A percentile compares a stretch with the other conserved stretches of the same genome.
Evolutionary conservation across 2,888 invertebrate genomes (phyloP).

Genomic region (Orthosia gracilis): DNA sequence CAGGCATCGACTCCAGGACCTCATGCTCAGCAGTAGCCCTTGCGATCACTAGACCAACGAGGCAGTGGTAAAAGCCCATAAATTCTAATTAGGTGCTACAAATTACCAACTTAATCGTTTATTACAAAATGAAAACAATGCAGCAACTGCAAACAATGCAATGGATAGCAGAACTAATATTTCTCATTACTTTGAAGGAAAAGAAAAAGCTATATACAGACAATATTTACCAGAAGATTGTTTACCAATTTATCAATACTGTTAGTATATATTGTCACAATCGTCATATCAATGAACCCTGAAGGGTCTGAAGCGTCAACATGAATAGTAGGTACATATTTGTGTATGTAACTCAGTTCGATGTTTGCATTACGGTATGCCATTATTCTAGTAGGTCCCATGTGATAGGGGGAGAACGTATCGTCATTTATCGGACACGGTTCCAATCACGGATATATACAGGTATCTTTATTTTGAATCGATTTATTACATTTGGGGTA

Average conservation of each 20-base stretch:
- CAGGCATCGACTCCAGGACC: too few species aligned
- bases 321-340: conserved; percentile 19
- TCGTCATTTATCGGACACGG: conserved; percentile 52
- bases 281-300: background rate
- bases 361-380: conserved; percentile 45
- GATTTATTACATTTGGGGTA: conserved; percentile 42
- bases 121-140: conserved; percentile 26
- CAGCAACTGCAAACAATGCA: conserved; percentile 21
- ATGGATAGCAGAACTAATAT: conserved; percentile 17
- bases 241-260: background rate
- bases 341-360: conserved; percentile 25
- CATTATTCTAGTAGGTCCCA: conserved; percentile 53
- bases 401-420: conserved; percentile 48
- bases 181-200: conserved; percentile 6
- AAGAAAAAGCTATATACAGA: background rate
- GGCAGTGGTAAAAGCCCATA: background rate
- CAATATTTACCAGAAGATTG: conserved; percentile 1
- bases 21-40: too few species aligned
- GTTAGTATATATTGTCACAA: background rate
- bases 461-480: conserved; percentile 48
- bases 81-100: conserved; percentile 12
- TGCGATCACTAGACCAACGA: too few species aligned
- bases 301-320: background rate
- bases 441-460: conserved; percentile 46
- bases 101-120: background rate